Conservation (phyloP, 1,140 invertebrate species). For the Helicoverpa armigera region DNA sequence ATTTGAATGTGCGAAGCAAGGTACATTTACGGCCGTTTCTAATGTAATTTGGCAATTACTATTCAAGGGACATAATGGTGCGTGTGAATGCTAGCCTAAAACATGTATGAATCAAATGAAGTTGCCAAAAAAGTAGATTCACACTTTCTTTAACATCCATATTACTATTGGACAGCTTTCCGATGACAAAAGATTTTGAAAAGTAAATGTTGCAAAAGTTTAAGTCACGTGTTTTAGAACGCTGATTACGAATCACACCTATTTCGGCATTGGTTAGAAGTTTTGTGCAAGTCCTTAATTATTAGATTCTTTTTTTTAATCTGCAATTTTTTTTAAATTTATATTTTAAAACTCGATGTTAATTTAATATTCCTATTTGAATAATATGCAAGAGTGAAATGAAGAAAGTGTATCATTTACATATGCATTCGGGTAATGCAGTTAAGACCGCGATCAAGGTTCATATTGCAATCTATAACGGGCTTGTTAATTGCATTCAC, state of each 20-base stretch:
- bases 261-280: too few relatives aligned
- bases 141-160: neutral
- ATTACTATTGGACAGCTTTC: too few relatives aligned
- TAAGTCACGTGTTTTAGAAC: too few relatives aligned
- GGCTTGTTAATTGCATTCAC: neutral
- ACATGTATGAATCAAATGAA: neutral
- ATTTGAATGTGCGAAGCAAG: slow-evolving; percentile 9
- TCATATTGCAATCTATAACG: neutral
- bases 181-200: too few relatives aligned
- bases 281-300: neutral
- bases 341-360: neutral
- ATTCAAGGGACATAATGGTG: slow-evolving; percentile 14
- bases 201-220: too few relatives aligned
- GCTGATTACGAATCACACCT: too few relatives aligned
- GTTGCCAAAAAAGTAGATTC: neutral
- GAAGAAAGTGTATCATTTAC: slow-evolving; percentile 12
- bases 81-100: neutral
- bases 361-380: neutral
- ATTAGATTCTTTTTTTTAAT: neutral
- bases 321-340: neutral
- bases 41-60: slow-evolving; percentile 19
- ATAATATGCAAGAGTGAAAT: slow-evolving; percentile 12
- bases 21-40: neutral
- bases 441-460: slow-evolving; percentile 12
- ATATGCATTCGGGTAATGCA: slow-evolving; percentile 9